Evolutionary conservation across 2,113 vertebrate genomes (phyloP).

Genomic region (Scomber colias): DNA sequence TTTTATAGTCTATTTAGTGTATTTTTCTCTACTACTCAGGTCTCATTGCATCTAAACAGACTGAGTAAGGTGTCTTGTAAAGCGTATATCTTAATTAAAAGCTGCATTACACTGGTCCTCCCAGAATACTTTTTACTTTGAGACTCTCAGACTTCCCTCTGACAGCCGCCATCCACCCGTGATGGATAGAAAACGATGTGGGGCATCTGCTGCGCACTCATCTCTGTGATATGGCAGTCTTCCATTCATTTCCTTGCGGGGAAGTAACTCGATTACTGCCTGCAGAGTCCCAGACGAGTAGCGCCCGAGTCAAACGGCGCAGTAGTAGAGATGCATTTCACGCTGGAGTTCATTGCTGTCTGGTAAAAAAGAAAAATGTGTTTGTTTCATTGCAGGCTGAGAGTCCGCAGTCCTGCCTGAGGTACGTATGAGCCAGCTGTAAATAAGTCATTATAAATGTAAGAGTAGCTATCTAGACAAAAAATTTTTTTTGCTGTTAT

Average conservation of each 20-base stretch:
- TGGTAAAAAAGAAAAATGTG: slow-evolving; percentile 3
- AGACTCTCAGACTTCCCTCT: slow-evolving; percentile 14
- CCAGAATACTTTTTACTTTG: slow-evolving; percentile 8
- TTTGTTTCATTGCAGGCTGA: slow-evolving; percentile 78
- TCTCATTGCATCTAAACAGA: background rate
- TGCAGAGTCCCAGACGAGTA: slow-evolving; percentile 16
- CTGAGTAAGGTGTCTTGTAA: background rate
- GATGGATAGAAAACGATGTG: slow-evolving; percentile 23
- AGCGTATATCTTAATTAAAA: slow-evolving; percentile 34
- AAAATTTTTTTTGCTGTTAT: background rate
- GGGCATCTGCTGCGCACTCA: background rate
- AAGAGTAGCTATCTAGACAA: background rate
- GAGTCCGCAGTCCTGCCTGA: slow-evolving; percentile 80
- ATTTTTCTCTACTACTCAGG: background rate
- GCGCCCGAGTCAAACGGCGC: slow-evolving; percentile 3
- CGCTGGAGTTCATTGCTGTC: background rate
- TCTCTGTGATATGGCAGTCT: slow-evolving; percentile 9
- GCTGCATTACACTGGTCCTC: background rate
- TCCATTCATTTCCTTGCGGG: slow-evolving; percentile 4
- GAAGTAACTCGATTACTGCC: slow-evolving; percentile 40
- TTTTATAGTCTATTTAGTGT: background rate
- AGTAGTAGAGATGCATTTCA: background rate
- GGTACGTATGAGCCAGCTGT: slow-evolving; percentile 52
- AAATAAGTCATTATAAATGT: no score
- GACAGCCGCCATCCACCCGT: background rate